phyloP scores from a whole-genome alignment of 2,113 vertebrate genomes.

The Saguinus imperator region DNA sequence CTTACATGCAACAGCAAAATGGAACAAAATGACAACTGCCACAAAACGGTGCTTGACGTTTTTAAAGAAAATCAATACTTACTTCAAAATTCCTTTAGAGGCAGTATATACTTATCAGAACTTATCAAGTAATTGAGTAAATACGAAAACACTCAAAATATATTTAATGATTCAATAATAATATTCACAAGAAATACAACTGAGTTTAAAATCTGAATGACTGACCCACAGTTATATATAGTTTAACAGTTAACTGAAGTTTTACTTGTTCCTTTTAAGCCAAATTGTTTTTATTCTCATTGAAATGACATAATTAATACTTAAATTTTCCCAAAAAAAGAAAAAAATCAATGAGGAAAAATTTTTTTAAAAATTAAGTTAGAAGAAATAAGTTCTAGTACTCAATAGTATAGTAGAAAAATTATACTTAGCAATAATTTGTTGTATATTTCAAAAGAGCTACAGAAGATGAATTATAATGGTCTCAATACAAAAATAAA shows the following conservation, averaged over 20 bases:
- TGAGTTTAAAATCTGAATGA: constrained; percentile 56
- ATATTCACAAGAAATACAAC: constrained; percentile 28
- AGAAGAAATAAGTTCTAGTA: neutral
- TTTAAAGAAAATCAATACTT: constrained; percentile 57
- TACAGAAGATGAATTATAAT: neutral
- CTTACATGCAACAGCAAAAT: constrained; percentile 43
- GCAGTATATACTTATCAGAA: constrained; percentile 55
- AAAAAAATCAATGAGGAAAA: neutral
- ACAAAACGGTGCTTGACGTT: constrained; percentile 21
- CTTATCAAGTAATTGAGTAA: constrained; percentile 52
- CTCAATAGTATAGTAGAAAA: neutral
- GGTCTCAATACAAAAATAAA: neutral
- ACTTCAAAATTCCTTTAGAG: neutral
- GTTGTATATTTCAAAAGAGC: neutral
- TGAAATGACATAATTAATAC: neutral
- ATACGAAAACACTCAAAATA: neutral
- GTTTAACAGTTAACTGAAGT: neutral
- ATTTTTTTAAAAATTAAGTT: neutral
- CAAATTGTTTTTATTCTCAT: neutral
- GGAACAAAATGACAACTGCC: constrained; percentile 69
- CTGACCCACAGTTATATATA: neutral
- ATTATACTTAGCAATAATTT: neutral
- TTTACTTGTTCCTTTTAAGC: neutral
- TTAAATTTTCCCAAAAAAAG: neutral
- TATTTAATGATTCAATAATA: constrained; percentile 60